phyloP scores from a whole-genome alignment of 2,113 vertebrate genomes.

The Amblyornis subalaris region DNA sequence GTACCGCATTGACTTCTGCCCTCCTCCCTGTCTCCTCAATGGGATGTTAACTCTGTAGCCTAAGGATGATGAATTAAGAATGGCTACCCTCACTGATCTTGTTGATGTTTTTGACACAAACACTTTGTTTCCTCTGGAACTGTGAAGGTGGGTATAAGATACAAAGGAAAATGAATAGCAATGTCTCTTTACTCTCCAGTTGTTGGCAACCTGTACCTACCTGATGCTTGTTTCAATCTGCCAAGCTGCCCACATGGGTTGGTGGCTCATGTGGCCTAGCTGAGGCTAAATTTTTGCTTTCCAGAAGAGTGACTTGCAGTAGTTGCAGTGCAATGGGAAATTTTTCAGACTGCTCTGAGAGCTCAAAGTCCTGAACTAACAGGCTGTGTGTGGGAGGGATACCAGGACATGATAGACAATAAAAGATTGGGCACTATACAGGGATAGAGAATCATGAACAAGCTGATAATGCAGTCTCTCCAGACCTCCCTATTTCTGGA shows the following conservation, averaged over 20 bases:
- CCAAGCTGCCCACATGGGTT: neutral
- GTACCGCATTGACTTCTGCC: neutral
- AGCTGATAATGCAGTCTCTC: neutral
- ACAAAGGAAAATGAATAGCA: neutral
- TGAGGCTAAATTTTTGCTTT: neutral
- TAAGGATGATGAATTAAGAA: neutral
- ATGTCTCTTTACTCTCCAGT: neutral
- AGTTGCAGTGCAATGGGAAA: neutral
- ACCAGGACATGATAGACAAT: neutral
- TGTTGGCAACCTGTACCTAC: neutral
- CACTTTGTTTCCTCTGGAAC: neutral
- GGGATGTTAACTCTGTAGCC: neutral
- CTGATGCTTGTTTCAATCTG: neutral
- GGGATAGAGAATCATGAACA: neutral
- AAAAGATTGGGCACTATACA: neutral
- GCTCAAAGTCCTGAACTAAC: neutral
- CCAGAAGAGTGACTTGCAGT: neutral
- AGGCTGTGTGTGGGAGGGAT: neutral
- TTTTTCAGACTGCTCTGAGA: neutral
- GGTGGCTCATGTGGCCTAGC: neutral
- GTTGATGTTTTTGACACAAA: neutral
- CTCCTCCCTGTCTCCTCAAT: accelerated
- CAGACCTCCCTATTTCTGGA: neutral
- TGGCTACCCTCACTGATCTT: neutral
- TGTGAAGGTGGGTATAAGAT: neutral